Percentiles rank a stretch among this genome's conserved stretches.
These are phyloP conservation scores for Marcusenius ussheri DNA, from an alignment of 2,113 vertebrate species.

Conservation along the genomic window DNA sequence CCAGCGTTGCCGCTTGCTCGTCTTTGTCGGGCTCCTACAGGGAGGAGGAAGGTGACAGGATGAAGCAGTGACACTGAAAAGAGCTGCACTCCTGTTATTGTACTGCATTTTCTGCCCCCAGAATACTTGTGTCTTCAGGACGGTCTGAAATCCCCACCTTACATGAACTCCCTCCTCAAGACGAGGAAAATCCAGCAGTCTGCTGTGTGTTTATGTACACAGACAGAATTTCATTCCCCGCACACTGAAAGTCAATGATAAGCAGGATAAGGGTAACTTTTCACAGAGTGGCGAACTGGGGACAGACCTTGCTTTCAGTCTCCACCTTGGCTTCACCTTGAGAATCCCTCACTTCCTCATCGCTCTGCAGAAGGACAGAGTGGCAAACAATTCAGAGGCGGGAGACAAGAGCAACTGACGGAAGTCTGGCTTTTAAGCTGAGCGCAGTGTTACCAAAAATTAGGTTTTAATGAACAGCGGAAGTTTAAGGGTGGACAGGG, in stretches of 20 bases:
- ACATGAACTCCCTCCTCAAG: neutral
- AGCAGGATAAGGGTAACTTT: neutral
- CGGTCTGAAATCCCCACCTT: neutral
- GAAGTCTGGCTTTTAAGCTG: neutral
- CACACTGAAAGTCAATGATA: neutral
- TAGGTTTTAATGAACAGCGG: neutral
- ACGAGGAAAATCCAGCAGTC: neutral
- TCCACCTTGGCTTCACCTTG: conserved; percentile 34
- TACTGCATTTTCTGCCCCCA: neutral
- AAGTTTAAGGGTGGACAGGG: neutral
- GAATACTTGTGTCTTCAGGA: neutral
- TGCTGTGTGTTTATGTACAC: neutral
- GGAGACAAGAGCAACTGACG: neutral
- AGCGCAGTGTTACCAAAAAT: neutral
- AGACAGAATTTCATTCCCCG: neutral
- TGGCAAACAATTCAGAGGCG: neutral
- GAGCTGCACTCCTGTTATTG: neutral
- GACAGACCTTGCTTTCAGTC: conserved; percentile 31
- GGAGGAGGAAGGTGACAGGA: neutral
- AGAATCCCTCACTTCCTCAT: conserved; percentile 19
- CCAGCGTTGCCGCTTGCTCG: neutral
- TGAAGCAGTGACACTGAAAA: neutral
- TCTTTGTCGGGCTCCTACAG: conserved; percentile 22
- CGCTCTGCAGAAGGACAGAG: conserved; percentile 9
- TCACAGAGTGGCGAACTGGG: neutral